Base-by-base conservation (phyloP, 2,888 invertebrate genomes). In the Lymantria dispar region DNA sequence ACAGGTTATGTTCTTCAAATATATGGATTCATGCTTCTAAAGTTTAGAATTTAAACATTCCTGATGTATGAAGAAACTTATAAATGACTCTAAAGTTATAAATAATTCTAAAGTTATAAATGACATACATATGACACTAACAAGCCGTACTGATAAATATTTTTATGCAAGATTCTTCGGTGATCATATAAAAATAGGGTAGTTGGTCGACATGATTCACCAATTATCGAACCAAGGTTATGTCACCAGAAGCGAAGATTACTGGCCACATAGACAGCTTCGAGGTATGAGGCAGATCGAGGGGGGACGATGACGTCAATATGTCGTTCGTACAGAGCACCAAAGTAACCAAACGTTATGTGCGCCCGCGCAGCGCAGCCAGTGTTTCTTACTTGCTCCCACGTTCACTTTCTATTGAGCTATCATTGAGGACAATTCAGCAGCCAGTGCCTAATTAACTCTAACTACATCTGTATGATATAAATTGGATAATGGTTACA, bases 381-480 rank as follows among this genome's bases (percentile, higher is more conserved):
- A 51, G 52, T 56, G 61, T 39, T 38, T 39, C 48, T 50, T 44
- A 33, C 44, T 50, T 63, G 74, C 76, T 76, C 78, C 78, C 82
- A 84, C 85, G 76, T 82, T 85, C 83, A 80, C 85, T 86, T 85
- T 86, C 85, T 81, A 79, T 72, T 62, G 60, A 65, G 68, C 66
- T 68, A 76, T 72, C 72, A 71, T 67, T 68, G 60, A 70, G 70
- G 65, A 62, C 67, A 68, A 74, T 72, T 29, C 22, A 30, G 15
- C 42, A 51, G 38, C 39, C 55, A 69, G 66, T 70, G 67, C 54
- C 64, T 63, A 60, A 63, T 63, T 70, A 69, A 67, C 69, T 56
- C 56, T 63, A 54, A 59, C 43, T 50, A 38, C 40, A 51, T 45
- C 42, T 49, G 48, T 46, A 42, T 31, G 45, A 51, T 36, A 43